A percentile compares a stretch with the other conserved stretches of the same genome.
These are phyloP conservation scores for Sebastes oblongus DNA, from an alignment of 2,797 vertebrate species.

Conservation along the genomic window DNA sequence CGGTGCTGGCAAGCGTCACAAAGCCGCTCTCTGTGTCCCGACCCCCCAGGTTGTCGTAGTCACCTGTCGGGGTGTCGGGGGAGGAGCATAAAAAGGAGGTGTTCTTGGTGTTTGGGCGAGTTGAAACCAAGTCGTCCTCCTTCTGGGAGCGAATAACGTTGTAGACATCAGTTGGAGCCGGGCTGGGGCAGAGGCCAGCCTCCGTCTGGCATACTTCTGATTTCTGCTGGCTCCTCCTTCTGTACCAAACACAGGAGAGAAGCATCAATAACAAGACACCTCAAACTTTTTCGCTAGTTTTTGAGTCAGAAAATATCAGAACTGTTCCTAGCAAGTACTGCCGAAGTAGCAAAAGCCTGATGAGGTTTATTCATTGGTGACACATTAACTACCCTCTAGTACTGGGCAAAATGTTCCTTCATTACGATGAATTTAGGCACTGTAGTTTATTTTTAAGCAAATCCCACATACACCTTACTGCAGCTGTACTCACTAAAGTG, in stretches of 20 bases:
- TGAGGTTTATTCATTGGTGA: not conserved
- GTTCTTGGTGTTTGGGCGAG: conserved; percentile 88
- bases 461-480: not conserved
- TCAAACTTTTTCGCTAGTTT: not conserved
- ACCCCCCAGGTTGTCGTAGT: conserved; percentile 83
- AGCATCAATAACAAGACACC: conserved; percentile 4
- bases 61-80: conserved; percentile 80
- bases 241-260: conserved; percentile 36
- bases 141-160: conserved; percentile 89
- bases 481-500: not conserved
- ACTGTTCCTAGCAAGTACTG: not conserved
- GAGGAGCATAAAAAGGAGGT: conserved; percentile 89
- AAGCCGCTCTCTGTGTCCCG: conserved; percentile 86
- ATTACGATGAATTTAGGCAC: not conserved
- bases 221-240: conserved; percentile 71
- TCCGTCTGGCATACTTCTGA: conserved; percentile 79
- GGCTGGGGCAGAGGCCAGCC: conserved; percentile 73
- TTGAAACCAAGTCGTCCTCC: conserved; percentile 88
- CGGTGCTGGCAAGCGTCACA: conserved; percentile 85
- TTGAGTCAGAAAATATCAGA: not conserved
- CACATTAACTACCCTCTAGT: not conserved
- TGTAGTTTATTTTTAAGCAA: not conserved
- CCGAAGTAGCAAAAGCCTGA: not conserved
- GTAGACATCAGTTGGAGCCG: conserved; percentile 86
- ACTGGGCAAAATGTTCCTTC: not conserved